phyloP scores from a whole-genome alignment of 2,797 vertebrate genomes.

The Amblyraja radiata region DNA sequence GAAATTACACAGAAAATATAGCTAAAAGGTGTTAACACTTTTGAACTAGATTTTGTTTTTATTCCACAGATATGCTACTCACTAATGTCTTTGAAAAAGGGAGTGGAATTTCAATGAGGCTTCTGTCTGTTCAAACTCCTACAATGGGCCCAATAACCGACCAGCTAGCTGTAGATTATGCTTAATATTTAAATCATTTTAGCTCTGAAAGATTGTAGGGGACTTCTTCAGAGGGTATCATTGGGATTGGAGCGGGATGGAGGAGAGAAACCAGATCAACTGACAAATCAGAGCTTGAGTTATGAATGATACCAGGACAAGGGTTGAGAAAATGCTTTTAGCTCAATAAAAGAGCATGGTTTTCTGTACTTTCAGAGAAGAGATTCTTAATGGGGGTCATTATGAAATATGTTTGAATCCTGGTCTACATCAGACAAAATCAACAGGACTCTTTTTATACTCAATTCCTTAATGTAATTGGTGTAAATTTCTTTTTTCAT shows the following conservation, averaged over 20 bases:
- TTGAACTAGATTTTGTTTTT: not conserved
- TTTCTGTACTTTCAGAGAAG: not conserved
- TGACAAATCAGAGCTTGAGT: not conserved
- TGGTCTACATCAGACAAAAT: not conserved
- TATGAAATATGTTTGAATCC: not conserved
- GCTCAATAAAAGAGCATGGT: not conserved
- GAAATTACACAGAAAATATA: not conserved
- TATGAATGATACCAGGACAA: not conserved
- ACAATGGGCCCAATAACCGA: not conserved
- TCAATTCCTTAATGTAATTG: not conserved
- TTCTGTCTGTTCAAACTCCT: not conserved
- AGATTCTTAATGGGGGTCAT: too few relatives aligned
- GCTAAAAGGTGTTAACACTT: not conserved
- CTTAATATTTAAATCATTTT: not conserved
- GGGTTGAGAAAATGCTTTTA: not conserved
- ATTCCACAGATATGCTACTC: not conserved
- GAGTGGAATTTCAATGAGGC: not conserved
- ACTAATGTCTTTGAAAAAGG: not conserved
- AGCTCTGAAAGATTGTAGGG: not conserved
- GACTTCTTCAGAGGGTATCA: not conserved
- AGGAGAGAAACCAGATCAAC: not conserved
- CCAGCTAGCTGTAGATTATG: not conserved
- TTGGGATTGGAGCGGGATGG: not conserved
- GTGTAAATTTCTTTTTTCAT: not conserved
- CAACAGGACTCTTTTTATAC: not conserved